Evolutionary conservation across 2,113 vertebrate species (phyloP).

Genomic region (Solea solea): DNA sequence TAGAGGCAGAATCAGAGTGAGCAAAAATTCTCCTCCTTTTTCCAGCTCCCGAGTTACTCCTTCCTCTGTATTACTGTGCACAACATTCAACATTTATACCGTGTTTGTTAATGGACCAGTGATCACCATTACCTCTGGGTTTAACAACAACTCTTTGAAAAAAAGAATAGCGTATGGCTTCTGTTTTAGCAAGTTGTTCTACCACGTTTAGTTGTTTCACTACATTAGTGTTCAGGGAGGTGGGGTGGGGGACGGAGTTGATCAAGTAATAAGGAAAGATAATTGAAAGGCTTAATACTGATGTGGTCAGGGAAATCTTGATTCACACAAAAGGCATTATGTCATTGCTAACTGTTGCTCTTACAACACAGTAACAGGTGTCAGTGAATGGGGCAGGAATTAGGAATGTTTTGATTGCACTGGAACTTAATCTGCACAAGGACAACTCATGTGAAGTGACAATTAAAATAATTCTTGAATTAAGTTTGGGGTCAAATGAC

Average conservation of each 20-base stretch:
- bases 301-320: neutral
- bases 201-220: neutral
- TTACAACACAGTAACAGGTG: neutral
- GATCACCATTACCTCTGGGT: conserved; percentile 9
- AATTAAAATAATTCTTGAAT: neutral
- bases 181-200: neutral
- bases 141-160: neutral
- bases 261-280: neutral
- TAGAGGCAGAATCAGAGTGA: conserved; percentile 64
- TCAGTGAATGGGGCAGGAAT: neutral
- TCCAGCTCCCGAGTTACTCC: conserved; percentile 55
- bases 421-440: neutral
- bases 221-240: neutral
- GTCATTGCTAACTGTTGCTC: neutral
- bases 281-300: neutral
- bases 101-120: neutral
- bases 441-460: no score
- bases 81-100: conserved; percentile 15
- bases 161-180: neutral
- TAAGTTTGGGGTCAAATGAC: conserved; percentile 4
- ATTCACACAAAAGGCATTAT: neutral
- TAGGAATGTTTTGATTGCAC: neutral
- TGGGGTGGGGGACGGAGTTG: neutral
- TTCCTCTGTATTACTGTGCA: conserved; percentile 45
- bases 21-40: conserved; percentile 64